Evolutionary conservation across 2,888 invertebrate genomes (phyloP).

Genomic region (Autographa gamma): DNA sequence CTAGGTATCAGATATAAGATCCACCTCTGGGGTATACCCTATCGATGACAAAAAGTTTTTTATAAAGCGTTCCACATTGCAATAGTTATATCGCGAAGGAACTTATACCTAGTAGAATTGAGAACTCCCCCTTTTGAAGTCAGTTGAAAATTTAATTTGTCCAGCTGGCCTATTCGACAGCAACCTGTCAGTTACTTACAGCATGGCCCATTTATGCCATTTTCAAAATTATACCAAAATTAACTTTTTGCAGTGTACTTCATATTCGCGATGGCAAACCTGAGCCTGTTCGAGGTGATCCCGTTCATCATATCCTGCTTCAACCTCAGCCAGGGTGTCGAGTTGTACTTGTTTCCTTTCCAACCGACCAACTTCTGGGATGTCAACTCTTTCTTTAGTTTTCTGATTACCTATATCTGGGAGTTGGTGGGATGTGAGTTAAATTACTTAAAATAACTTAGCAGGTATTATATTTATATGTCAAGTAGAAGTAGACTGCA

Average conservation of each 20-base stretch:
- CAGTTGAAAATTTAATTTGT: too few species aligned
- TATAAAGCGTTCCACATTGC: too few species aligned
- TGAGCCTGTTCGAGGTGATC: conserved; percentile 35
- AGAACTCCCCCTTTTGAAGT: too few species aligned
- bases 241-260: conserved; percentile 47
- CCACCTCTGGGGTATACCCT: too few species aligned
- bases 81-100: too few species aligned
- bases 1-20: too few species aligned
- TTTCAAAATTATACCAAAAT: neutral
- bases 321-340: conserved; percentile 30
- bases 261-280: conserved; percentile 34
- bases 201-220: neutral
- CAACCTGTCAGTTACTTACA: too few species aligned
- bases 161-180: too few species aligned
- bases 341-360: conserved; percentile 46
- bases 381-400: conserved; percentile 25
- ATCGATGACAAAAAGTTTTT: too few species aligned
- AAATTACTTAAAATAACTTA: neutral
- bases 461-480: neutral
- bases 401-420: conserved; percentile 43
- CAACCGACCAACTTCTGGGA: conserved; percentile 35
- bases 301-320: conserved; percentile 33
- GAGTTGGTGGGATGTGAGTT: conserved; percentile 42
- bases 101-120: too few species aligned
- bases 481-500: too few species aligned